phyloP scores from a whole-genome alignment of 1,140 invertebrate genomes.

The Sweltsa coloradensis region DNA sequence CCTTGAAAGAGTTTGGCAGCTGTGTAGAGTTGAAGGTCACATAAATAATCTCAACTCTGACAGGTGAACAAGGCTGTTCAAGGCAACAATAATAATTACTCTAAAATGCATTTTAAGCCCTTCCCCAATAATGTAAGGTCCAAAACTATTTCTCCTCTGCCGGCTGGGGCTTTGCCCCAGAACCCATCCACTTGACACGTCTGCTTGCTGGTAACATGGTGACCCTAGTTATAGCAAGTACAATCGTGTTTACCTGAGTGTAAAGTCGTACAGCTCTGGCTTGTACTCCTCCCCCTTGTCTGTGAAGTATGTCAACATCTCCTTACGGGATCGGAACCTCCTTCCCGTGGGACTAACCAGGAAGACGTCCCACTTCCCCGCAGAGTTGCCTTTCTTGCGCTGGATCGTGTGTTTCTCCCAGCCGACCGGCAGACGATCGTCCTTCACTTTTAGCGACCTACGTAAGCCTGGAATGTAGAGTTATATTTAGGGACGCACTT shows the following conservation, averaged over 20 bases:
- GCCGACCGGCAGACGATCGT: constrained; percentile 52
- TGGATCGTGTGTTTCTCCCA: constrained; percentile 67
- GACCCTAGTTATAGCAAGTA: too few relatives aligned
- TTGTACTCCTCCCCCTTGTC: constrained; percentile 34
- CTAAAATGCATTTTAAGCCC: too few relatives aligned
- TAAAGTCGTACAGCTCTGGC: constrained; percentile 39
- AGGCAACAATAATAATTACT: too few relatives aligned
- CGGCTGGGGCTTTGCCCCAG: neutral
- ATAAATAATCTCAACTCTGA: too few relatives aligned
- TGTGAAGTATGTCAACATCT: constrained; percentile 42
- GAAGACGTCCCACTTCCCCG: constrained; percentile 70
- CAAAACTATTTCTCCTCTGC: too few relatives aligned
- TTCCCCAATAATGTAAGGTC: too few relatives aligned
- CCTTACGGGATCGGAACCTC: constrained; percentile 43
- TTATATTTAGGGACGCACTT: too few relatives aligned
- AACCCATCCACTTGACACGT: neutral
- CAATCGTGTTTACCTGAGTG: too few relatives aligned
- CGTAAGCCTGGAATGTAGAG: constrained; percentile 25
- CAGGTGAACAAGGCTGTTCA: too few relatives aligned
- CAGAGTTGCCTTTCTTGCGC: constrained; percentile 47
- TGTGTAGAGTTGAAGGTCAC: too few relatives aligned
- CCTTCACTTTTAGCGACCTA: constrained; percentile 52
- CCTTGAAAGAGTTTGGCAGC: too few relatives aligned
- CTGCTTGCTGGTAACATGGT: neutral
- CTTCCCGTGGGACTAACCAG: constrained; percentile 50